phyloP scores from a whole-genome alignment of 1,140 invertebrate genomes.

The Drosophila equinoxialis region DNA sequence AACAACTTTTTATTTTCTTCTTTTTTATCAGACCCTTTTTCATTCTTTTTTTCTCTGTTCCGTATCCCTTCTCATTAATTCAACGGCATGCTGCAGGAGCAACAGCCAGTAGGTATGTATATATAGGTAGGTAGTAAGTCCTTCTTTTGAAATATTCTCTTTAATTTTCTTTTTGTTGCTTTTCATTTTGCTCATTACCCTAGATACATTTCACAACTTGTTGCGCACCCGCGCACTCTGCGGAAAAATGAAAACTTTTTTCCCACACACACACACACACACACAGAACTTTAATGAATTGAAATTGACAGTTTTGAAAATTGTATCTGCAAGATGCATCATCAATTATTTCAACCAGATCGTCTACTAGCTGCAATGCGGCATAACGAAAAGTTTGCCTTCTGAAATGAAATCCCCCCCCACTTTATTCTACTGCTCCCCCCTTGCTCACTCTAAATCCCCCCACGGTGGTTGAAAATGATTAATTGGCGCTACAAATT shows the following conservation, averaged over 20 bases:
- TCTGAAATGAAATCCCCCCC: neutral
- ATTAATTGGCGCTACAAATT: constrained; percentile 81
- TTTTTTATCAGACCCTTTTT: constrained; percentile 28
- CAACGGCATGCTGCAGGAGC: constrained; percentile 49
- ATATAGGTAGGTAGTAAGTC: too few species aligned
- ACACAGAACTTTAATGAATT: constrained; percentile 53
- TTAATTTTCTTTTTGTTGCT: constrained; percentile 11
- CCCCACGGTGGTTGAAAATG: constrained; percentile 39
- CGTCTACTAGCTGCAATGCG: constrained; percentile 51
- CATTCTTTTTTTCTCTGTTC: neutral
- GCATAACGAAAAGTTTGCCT: constrained; percentile 46
- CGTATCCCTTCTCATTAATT: constrained; percentile 66
- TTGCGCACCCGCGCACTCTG: constrained; percentile 33
- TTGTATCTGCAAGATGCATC: constrained; percentile 62
- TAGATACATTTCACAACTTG: constrained; percentile 65
- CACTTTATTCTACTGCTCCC: constrained; percentile 3
- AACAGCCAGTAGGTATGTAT: too few species aligned
- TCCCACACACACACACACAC: constrained; percentile 12
- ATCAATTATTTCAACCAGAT: constrained; percentile 62
- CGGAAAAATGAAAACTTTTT: neutral
- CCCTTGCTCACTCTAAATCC: neutral
- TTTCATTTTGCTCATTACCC: constrained; percentile 60
- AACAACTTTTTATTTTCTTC: constrained; percentile 31
- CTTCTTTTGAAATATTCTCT: constrained; percentile 28
- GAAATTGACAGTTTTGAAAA: constrained; percentile 59